A percentile compares a stretch with the other conserved stretches of the same genome.
These are phyloP conservation scores for Hepsetus odoe DNA, from an alignment of 2,113 vertebrate species.

Conservation along the genomic window DNA sequence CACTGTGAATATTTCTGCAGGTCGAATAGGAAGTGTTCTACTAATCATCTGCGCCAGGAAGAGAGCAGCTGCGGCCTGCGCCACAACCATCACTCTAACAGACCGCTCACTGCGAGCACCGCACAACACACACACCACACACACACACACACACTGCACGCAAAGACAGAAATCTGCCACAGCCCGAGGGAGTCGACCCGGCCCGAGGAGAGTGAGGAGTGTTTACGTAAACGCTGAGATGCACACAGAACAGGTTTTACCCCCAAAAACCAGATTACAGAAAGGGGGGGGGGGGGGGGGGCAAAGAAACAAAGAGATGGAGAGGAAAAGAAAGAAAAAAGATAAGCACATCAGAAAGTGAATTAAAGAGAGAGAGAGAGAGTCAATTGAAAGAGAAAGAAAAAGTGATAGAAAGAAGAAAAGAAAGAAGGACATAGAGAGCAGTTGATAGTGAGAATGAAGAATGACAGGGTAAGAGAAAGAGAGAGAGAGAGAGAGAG, in stretches of 20 bases:
- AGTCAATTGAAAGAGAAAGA: constrained; percentile 59
- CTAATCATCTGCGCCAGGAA: constrained; percentile 98
- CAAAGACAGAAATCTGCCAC: constrained; percentile 99
- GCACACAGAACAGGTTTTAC: constrained; percentile 93
- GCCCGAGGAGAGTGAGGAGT: constrained; percentile 95
- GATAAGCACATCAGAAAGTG: constrained; percentile 60
- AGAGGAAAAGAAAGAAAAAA: background rate
- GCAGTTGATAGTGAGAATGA: background rate
- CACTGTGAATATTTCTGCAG: constrained; percentile 99
- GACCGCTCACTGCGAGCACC: constrained; percentile 93
- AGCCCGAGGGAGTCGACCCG: constrained; percentile 97
- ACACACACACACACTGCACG: constrained; percentile 98
- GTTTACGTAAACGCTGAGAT: constrained; percentile 96
- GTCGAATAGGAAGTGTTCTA: constrained; percentile 98
- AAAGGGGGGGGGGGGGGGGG: too few species aligned
- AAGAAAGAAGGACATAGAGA: constrained; percentile 68
- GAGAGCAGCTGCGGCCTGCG: constrained; percentile 96
- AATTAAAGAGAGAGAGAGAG: constrained; percentile 57
- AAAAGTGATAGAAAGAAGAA: background rate
- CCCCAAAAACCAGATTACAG: background rate
- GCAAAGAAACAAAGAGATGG: background rate
- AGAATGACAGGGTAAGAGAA: background rate
- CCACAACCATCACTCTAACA: constrained; percentile 99
- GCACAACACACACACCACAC: constrained; percentile 89
- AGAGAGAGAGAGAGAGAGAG: background rate